Evolutionary conservation across 1,140 invertebrate genomes (phyloP).

Genomic region (Yoshiicerus persimilis): DNA sequence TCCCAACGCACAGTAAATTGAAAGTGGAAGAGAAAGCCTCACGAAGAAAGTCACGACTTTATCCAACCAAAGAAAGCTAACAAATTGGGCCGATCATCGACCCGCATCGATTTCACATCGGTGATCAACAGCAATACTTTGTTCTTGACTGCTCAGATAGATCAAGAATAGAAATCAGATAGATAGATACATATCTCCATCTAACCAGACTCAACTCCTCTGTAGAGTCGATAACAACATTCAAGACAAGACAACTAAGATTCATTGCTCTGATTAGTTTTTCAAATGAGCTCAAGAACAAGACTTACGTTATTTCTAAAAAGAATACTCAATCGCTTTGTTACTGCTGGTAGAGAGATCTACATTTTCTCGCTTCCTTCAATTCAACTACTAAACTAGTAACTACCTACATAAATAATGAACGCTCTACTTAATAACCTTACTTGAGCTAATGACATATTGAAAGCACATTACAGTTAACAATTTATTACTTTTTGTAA

Average conservation of each 20-base stretch:
- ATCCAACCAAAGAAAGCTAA: neutral
- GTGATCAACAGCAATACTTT: constrained; percentile 9
- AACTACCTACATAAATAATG: too few relatives aligned
- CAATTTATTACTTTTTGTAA: too few relatives aligned
- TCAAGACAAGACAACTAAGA: constrained; percentile 8
- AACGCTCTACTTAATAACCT: too few relatives aligned
- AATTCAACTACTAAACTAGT: neutral
- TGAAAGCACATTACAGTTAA: too few relatives aligned
- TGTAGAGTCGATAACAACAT: neutral
- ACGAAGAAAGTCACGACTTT: neutral
- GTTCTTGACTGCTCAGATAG: neutral
- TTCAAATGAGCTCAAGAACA: neutral
- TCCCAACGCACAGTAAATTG: neutral
- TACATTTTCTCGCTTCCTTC: neutral
- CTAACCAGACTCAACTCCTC: neutral
- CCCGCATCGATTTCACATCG: constrained; percentile 7
- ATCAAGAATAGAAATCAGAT: constrained; percentile 2
- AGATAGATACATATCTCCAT: neutral
- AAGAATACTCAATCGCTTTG: neutral
- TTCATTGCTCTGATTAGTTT: constrained; percentile 14
- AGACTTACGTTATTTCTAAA: neutral
- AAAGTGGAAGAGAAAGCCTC: neutral
- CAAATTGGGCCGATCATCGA: constrained; percentile 7
- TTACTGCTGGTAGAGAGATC: neutral
- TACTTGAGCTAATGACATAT: too few relatives aligned